phyloP scores from a whole-genome alignment of 2,888 invertebrate species.

The Nudaria mundana region DNA sequence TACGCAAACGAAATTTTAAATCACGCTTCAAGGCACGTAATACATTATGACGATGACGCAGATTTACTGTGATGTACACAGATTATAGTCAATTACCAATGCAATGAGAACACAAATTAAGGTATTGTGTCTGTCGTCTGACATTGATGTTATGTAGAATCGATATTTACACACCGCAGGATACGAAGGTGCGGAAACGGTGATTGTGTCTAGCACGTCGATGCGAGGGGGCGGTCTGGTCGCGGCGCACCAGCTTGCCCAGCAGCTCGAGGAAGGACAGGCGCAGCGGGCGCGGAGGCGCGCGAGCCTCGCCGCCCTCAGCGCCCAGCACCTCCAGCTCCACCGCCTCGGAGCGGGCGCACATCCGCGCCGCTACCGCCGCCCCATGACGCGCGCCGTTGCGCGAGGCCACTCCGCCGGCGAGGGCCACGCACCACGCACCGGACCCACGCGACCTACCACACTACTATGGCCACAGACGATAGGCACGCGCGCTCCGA shows the following conservation, averaged over 20 bases:
- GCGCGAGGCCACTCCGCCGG: constrained; percentile 54
- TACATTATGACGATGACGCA: constrained; percentile 32
- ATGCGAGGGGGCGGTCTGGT: constrained; percentile 70
- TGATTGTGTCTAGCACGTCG: constrained; percentile 77
- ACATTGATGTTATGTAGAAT: constrained; percentile 21
- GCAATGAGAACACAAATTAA: constrained; percentile 29
- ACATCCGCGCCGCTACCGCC: constrained; percentile 87
- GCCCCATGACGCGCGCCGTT: constrained; percentile 85
- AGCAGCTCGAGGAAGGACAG: constrained; percentile 84
- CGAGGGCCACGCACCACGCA: constrained; percentile 42
- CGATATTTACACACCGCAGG: constrained; percentile 67
- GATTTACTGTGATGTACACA: constrained; percentile 21
- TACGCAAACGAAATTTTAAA: constrained; percentile 30
- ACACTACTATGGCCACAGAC: constrained; percentile 48
- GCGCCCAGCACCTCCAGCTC: constrained; percentile 90
- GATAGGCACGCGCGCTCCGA: constrained; percentile 55
- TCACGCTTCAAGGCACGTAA: constrained; percentile 21
- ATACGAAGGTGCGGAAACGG: constrained; percentile 77
- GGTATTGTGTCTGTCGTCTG: constrained; percentile 16
- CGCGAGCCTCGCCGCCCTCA: constrained; percentile 87
- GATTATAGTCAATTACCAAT: not conserved
- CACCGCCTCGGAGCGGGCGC: constrained; percentile 89
- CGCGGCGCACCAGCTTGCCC: constrained; percentile 82
- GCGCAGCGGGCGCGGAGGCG: constrained; percentile 86
- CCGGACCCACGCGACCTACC: constrained; percentile 34